Evolutionary conservation across 2,113 vertebrate species (phyloP), one percentile per base, ranked within the genome.

Genomic region (Phrynosoma blainvillii): DNA sequence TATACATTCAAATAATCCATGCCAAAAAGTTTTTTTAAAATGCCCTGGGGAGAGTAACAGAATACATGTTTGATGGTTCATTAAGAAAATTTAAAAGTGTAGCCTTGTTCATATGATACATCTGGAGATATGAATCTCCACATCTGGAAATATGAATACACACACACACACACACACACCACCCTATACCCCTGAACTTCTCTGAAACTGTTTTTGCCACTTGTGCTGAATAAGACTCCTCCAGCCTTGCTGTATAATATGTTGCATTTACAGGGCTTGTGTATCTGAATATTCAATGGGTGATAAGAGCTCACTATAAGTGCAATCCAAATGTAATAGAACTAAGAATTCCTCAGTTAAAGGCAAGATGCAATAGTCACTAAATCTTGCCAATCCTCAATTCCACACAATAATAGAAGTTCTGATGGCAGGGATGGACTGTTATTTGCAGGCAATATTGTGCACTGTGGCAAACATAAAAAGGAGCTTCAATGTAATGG

Each of bases 381-480:
- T 87, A 76, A 82, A 47, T 10, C 36, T 32, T 76, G 27, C 5
- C 12, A 3, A 13, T 82, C 75, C 18, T 73, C 59, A 14, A 87
- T 62, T n/a, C 54, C 27, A 16, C 79, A 81, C 65, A 82, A 59
- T 82, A 74, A 42, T 5, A 2, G 54, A 42, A 56, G 21, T 40
- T 9, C 52, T 87, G 56, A 40, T 74, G 27, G 70, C 23, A 62
- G 54, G 70, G 56, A 75, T 74, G 36, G 32, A 42, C 32, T 81
- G 54, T n/a, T 74, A 81, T 80, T 74, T 82, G 54, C 68, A 73
- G 56, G 30, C 40, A 52, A 81, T 73, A 42, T 23, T 87, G 79
- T 81, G 78, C 74, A 52, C 52, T 74, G 18, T 47, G 36, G 18
- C n/a, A 36, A 75, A 75, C 10, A 80, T 40, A 81, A 81, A 81